These are phyloP conservation scores for Zophobas atratus DNA, from an alignment of 1,140 invertebrate species.

Conservation along the genomic window DNA sequence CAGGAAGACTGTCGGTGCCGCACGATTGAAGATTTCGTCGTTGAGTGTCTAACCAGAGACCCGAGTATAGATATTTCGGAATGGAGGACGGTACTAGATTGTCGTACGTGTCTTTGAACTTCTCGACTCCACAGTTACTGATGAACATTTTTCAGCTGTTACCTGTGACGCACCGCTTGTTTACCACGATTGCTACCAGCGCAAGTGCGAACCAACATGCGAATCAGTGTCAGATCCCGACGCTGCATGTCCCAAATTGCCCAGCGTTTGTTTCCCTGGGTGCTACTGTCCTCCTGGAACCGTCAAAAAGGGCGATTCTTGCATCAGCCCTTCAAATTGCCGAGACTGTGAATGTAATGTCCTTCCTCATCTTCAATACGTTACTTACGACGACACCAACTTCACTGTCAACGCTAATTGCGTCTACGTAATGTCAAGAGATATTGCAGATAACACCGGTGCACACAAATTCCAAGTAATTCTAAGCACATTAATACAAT, in stretches of 20 bases:
- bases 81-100: slow-evolving; percentile 81
- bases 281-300: slow-evolving; percentile 88
- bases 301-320: slow-evolving; percentile 78
- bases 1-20: slow-evolving; percentile 78
- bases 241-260: slow-evolving; percentile 73
- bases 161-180: slow-evolving; percentile 81
- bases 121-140: neutral
- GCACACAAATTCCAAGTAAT: slow-evolving; percentile 77
- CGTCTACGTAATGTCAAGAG: slow-evolving; percentile 82
- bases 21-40: slow-evolving; percentile 78
- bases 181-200: slow-evolving; percentile 85
- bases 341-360: slow-evolving; percentile 85
- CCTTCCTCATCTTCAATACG: slow-evolving; percentile 79
- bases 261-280: slow-evolving; percentile 82
- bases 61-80: slow-evolving; percentile 74
- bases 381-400: slow-evolving; percentile 82
- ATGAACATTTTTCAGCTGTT: slow-evolving; percentile 70
- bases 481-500: slow-evolving; percentile 2
- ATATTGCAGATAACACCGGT: slow-evolving; percentile 68
- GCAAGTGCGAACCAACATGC: slow-evolving; percentile 82
- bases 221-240: slow-evolving; percentile 73
- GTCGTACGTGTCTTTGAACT: slow-evolving; percentile 72
- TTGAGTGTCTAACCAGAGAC: slow-evolving; percentile 78
- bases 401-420: slow-evolving; percentile 84
- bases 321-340: slow-evolving; percentile 80